These are phyloP conservation scores for Elegia similella DNA, from an alignment of 2,888 invertebrate species.

Conservation along the genomic window DNA sequence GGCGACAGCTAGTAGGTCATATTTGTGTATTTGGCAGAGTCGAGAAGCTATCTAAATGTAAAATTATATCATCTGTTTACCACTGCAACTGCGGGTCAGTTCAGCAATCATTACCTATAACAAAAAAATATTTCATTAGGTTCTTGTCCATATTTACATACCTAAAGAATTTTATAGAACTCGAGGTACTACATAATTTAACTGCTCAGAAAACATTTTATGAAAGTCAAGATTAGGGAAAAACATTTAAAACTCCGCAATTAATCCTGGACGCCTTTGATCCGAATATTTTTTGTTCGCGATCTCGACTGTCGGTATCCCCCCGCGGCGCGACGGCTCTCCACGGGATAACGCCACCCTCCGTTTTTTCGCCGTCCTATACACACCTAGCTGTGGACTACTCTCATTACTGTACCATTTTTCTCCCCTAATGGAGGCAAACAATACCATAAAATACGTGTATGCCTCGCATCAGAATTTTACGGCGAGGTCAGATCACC, in stretches of 20 bases:
- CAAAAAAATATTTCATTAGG: background rate
- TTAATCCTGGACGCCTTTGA: slow-evolving; percentile 19
- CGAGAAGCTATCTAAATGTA: background rate
- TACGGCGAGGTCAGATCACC: slow-evolving; percentile 31
- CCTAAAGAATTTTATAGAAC: background rate
- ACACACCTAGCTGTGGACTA: slow-evolving; percentile 43
- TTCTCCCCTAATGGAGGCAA: slow-evolving; percentile 54
- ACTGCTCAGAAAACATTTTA: background rate
- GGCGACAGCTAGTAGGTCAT: too few relatives aligned
- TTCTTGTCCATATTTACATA: background rate
- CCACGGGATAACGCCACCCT: slow-evolving; percentile 53
- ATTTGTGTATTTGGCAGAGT: too few relatives aligned
- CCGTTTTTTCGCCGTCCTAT: slow-evolving; percentile 42
- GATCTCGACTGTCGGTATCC: slow-evolving; percentile 27
- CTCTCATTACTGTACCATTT: slow-evolving; percentile 63
- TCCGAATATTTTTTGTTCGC: slow-evolving; percentile 23
- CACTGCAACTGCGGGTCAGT: background rate
- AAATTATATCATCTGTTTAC: background rate
- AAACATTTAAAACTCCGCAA: slow-evolving; percentile 18
- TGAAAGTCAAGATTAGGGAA: slow-evolving; percentile 1
- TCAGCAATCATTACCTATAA: background rate
- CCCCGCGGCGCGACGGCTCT: slow-evolving; percentile 34
- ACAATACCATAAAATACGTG: slow-evolving; percentile 47
- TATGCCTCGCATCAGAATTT: slow-evolving; percentile 28
- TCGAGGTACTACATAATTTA: background rate